A percentile compares a stretch with the other conserved stretches of the same genome.
These are phyloP conservation scores for Barbus barbus DNA, from an alignment of 2,113 vertebrate species.

Conservation along the genomic window DNA sequence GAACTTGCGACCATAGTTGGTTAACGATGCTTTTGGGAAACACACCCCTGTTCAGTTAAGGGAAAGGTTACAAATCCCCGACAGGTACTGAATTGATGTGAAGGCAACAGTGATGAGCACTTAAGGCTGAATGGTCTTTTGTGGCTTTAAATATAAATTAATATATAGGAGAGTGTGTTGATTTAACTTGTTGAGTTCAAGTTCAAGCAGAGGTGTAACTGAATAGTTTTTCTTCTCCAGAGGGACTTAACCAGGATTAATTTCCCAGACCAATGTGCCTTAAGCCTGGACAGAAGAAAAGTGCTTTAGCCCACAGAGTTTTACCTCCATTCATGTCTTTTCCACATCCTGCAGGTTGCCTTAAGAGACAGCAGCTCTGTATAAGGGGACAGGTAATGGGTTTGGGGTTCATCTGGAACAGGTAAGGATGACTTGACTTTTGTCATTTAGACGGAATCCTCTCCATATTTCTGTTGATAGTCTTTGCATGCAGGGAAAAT, in stretches of 20 bases:
- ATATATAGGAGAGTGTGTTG: neutral
- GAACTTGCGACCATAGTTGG: too few relatives aligned
- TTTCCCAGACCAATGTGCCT: slow-evolving; percentile 32
- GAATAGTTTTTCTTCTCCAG: slow-evolving; percentile 4
- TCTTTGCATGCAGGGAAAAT: slow-evolving; percentile 8
- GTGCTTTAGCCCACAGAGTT: slow-evolving; percentile 55
- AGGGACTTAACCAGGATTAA: slow-evolving; percentile 28
- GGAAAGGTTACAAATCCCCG: neutral
- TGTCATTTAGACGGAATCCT: slow-evolving; percentile 74
- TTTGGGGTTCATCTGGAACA: slow-evolving; percentile 19
- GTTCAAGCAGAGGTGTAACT: slow-evolving; percentile 25
- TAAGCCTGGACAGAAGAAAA: slow-evolving; percentile 52
- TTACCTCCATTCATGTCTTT: slow-evolving; percentile 52
- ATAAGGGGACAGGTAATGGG: neutral
- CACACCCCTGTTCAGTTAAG: neutral
- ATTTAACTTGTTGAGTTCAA: slow-evolving; percentile 26
- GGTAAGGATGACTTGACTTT: slow-evolving; percentile 70
- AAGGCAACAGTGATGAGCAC: neutral
- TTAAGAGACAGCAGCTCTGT: slow-evolving; percentile 29
- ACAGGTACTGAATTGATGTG: neutral
- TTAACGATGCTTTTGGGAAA: too few relatives aligned
- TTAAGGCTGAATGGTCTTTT: neutral
- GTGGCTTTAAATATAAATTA: neutral
- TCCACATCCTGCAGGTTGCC: slow-evolving; percentile 32
- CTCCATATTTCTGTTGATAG: slow-evolving; percentile 31